These are phyloP conservation scores for Lepidochrysops patricia DNA, from an alignment of 2,888 invertebrate species.

Conservation along the genomic window DNA sequence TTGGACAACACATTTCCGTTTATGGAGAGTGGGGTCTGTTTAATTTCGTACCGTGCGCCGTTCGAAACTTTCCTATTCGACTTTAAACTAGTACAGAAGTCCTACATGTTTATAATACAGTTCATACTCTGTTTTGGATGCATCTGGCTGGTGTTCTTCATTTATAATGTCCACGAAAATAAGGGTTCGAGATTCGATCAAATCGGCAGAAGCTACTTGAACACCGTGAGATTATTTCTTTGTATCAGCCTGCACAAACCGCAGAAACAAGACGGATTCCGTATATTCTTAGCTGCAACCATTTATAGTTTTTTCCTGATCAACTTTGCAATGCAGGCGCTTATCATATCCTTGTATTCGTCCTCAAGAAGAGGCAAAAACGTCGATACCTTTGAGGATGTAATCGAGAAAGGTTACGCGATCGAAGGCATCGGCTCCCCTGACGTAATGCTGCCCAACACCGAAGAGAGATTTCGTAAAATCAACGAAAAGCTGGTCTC, in stretches of 20 bases:
- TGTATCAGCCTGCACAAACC: constrained; percentile 44
- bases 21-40: constrained; percentile 57
- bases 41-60: constrained; percentile 47
- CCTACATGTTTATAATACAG: constrained; percentile 31
- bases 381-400: constrained; percentile 58
- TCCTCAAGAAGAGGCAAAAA: constrained; percentile 56
- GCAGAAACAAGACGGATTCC: constrained; percentile 42
- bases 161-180: constrained; percentile 40
- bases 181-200: constrained; percentile 39
- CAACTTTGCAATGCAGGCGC: constrained; percentile 58
- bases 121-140: constrained; percentile 40
- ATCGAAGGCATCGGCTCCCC: constrained; percentile 62
- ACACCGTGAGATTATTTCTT: constrained; percentile 45
- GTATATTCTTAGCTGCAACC: constrained; percentile 46
- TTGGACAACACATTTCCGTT: constrained; percentile 46
- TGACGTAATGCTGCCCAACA: constrained; percentile 53
- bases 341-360: constrained; percentile 58
- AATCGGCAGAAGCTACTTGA: constrained; percentile 54
- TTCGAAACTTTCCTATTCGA: constrained; percentile 53
- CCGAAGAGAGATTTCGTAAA: constrained; percentile 42
- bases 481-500: constrained; percentile 49
- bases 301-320: constrained; percentile 60
- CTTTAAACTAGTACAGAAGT: constrained; percentile 34
- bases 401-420: constrained; percentile 50
- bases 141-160: constrained; percentile 48